Evolutionary conservation across 2,797 vertebrate species (phyloP), one percentile per base, ranked within the genome.

Genomic region (Muscicapa striata): DNA sequence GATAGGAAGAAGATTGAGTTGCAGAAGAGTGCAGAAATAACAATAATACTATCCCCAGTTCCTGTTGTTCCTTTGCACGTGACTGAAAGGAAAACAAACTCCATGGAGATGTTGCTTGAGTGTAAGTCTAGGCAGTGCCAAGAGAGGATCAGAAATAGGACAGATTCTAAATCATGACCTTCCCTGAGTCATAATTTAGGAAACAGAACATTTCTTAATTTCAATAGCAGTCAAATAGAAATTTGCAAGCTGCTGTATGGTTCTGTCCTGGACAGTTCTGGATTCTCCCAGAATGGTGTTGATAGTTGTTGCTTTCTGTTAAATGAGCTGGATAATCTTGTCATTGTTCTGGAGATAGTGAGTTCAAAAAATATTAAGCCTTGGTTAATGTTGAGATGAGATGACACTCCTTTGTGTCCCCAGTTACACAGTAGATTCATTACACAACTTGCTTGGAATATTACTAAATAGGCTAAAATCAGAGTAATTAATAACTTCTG

Each of bases 1-100:
- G 91, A 94, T 96, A 96, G 90, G 94, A 96, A 95, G 63, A 89
- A 77, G 82, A 87, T 73, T 5, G 26, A 80, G 51, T 77, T 89
- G 81, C 63, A 81, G 67, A 80, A 95, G 73, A 87, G 93, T 59
- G 74, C 55, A 93, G 93, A 95, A 95, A 90, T 84, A 93, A 59
- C 64, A 85, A 32, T 93, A 84, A 74, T 78, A 76, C 34, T 92
- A 40, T 69, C 83, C 76, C n/a, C 54, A 69, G 51, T 88, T 84
- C 75, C 32, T 80, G 90, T 92, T 93, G 66, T 80, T 89, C 54
- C 63, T 84, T 84, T 90, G 70, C 63, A 67, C 14, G 7, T 75
- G 73, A 77, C 68, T 86, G 87, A 68, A 90, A 77, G 67, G 40
- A 81, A 94, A 93, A 92, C 38, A 92, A 92, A 82, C 21, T 62